These are phyloP conservation scores for Ophion ventricosus DNA, from an alignment of 2,888 invertebrate species.

Conservation along the genomic window DNA sequence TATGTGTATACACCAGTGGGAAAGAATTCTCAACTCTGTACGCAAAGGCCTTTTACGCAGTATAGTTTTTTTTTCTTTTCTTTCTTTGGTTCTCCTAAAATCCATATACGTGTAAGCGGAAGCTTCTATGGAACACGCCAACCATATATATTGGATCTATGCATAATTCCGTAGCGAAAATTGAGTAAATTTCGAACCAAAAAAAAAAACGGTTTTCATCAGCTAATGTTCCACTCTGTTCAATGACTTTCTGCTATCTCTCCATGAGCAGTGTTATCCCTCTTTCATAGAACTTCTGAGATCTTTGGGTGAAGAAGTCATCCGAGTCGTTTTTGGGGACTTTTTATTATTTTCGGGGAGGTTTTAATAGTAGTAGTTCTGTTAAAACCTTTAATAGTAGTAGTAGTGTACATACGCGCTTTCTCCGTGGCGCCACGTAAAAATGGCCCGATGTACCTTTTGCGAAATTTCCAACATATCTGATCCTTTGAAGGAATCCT, in stretches of 20 bases:
- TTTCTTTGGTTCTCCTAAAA: conserved; percentile 21
- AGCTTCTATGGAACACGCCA: conserved; percentile 24
- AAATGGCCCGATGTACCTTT: background rate
- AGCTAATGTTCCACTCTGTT: too few relatives aligned
- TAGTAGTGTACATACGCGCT: background rate
- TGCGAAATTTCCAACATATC: background rate
- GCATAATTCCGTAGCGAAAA: too few relatives aligned
- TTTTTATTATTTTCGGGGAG: too few relatives aligned
- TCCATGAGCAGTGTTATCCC: too few relatives aligned
- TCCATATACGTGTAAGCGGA: conserved; percentile 19
- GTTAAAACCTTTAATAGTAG: too few relatives aligned
- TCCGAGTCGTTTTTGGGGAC: too few relatives aligned
- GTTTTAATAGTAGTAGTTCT: too few relatives aligned
- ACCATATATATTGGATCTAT: background rate
- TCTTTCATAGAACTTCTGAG: too few relatives aligned
- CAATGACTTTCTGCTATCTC: too few relatives aligned
- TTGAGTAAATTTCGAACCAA: too few relatives aligned
- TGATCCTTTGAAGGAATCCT: background rate
- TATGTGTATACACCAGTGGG: conserved; percentile 6
- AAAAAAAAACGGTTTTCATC: too few relatives aligned
- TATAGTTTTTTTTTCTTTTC: conserved; percentile 10
- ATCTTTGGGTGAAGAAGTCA: too few relatives aligned
- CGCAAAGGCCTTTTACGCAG: conserved; percentile 6
- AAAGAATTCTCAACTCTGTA: conserved; percentile 22
- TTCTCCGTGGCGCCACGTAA: conserved; percentile 8